Conservation (phyloP, 2,888 invertebrate species). For the Cheilosia urbana region DNA sequence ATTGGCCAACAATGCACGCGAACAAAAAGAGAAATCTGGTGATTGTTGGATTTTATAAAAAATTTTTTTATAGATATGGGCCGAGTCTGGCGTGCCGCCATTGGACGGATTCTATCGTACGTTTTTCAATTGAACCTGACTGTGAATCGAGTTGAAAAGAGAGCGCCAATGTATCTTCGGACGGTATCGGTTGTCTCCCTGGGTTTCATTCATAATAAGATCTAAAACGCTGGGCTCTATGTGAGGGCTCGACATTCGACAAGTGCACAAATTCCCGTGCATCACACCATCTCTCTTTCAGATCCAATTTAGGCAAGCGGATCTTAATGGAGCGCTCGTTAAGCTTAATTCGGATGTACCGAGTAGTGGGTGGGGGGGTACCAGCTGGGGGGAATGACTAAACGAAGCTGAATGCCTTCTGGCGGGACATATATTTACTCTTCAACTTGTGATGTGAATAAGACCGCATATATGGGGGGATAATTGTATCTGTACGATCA, state of each 20-base stretch:
- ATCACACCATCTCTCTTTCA: slow-evolving; percentile 63
- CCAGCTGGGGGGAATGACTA: not conserved
- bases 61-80: not conserved
- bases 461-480: slow-evolving; percentile 29
- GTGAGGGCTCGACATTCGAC: not conserved
- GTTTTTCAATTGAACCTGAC: slow-evolving; percentile 26
- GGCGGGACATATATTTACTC: slow-evolving; percentile 4
- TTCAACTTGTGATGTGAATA: slow-evolving; percentile 27
- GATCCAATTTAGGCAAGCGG: slow-evolving; percentile 39
- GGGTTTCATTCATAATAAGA: not conserved
- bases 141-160: slow-evolving; percentile 15
- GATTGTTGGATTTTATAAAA: slow-evolving; percentile 47
- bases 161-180: not conserved
- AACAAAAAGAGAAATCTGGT: slow-evolving; percentile 23
- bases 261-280: slow-evolving; percentile 16
- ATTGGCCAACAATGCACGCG: slow-evolving; percentile 63
- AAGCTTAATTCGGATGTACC: slow-evolving; percentile 58
- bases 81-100: slow-evolving; percentile 13
- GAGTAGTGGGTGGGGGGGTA: not conserved
- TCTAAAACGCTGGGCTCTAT: not conserved
- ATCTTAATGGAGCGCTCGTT: slow-evolving; percentile 60
- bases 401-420: slow-evolving; percentile 10
- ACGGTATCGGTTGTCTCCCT: not conserved
- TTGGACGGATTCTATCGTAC: slow-evolving; percentile 57
- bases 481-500: slow-evolving; percentile 1